A percentile compares a stretch with the other conserved stretches of the same genome.
Conservation (phyloP, 2,113 vertebrate genomes). For the Meriones unguiculatus region DNA sequence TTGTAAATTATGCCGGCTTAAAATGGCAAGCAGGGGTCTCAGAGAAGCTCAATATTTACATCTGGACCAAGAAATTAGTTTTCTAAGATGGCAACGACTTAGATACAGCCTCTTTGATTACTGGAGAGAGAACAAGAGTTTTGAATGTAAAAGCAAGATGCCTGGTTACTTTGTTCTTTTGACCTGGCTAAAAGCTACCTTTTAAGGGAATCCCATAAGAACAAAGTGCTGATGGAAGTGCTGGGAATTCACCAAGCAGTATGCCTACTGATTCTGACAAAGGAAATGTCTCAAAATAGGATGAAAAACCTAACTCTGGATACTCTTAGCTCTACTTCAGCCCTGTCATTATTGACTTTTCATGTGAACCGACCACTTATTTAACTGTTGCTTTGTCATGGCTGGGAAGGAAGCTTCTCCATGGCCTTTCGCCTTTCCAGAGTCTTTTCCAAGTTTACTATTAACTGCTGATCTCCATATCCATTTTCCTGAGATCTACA, state of each 20-base stretch:
- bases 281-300: background rate
- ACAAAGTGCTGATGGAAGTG: background rate
- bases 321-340: background rate
- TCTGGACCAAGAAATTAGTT: conserved; percentile 42
- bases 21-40: conserved; percentile 5
- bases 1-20: conserved; percentile 70
- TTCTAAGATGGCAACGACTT: conserved; percentile 51
- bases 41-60: conserved; percentile 46
- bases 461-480: background rate
- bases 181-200: background rate
- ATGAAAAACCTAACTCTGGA: background rate
- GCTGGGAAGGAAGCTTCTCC: background rate
- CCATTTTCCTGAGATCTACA: background rate
- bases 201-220: background rate
- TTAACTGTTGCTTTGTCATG: conserved; percentile 18
- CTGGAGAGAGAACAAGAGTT: conserved; percentile 11
- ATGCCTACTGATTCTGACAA: background rate
- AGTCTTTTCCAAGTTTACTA: conserved; percentile 40
- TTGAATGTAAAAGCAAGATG: background rate
- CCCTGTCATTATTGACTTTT: background rate
- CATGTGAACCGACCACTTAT: background rate
- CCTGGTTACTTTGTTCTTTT: background rate
- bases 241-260: background rate
- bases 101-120: conserved; percentile 3
- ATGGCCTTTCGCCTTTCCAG: conserved; percentile 11